Percentiles rank a stretch among this genome's conserved stretches.
phyloP scores from a whole-genome alignment of 1,140 invertebrate species.

The Aricia agestis region DNA sequence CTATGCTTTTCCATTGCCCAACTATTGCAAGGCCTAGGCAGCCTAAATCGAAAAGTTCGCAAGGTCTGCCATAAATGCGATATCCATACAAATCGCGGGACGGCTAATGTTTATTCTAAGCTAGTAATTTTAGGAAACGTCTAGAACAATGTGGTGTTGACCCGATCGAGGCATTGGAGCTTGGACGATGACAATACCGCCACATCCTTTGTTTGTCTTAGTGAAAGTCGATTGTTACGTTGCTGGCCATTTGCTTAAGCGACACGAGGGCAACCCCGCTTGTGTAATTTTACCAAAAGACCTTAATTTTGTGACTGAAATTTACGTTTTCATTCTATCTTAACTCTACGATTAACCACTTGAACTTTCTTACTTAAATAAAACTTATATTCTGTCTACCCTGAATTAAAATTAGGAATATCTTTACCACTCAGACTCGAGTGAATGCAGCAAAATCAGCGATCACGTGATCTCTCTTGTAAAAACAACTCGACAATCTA shows the following conservation, averaged over 20 bases:
- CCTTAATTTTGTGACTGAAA: slow-evolving; percentile 21
- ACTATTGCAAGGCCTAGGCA: background rate
- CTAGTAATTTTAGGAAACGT: slow-evolving; percentile 49
- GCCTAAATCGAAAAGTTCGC: background rate
- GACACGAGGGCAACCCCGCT: slow-evolving; percentile 51
- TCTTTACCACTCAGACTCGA: no score
- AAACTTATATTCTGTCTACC: no score
- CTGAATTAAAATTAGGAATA: no score
- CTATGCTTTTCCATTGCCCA: background rate
- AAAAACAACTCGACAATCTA: no score
- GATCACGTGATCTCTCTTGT: no score
- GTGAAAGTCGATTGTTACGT: slow-evolving; percentile 61
- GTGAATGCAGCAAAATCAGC: no score
- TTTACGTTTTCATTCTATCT: background rate
- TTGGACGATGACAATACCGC: slow-evolving; percentile 48
- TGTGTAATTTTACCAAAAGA: slow-evolving; percentile 35
- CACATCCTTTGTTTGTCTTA: slow-evolving; percentile 68
- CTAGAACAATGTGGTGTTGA: slow-evolving; percentile 46
- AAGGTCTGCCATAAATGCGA: no score
- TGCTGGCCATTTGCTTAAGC: slow-evolving; percentile 52
- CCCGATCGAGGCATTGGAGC: slow-evolving; percentile 41
- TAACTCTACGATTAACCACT: no score
- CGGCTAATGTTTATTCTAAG: slow-evolving; percentile 37
- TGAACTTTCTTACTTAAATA: no score
- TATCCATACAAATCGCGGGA: background rate